Conservation (phyloP, 2,888 invertebrate species). For the Habroteleia sp. region DNA sequence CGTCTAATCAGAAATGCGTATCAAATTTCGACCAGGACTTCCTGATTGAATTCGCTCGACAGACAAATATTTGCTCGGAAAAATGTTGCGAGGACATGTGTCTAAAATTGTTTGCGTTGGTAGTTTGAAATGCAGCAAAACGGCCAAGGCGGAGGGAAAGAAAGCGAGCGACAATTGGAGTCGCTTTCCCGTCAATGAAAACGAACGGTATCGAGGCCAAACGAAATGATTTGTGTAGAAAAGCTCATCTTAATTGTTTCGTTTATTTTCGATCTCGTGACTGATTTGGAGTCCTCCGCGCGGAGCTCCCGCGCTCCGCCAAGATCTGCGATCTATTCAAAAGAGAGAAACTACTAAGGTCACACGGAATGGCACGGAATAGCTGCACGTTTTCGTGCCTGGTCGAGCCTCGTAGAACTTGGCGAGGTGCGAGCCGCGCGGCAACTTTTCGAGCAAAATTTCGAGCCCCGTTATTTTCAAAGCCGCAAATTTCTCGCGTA, state of each 20-base stretch:
- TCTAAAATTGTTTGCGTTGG: too few relatives aligned
- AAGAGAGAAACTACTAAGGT: slow-evolving; percentile 66
- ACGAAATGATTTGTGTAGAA: slow-evolving; percentile 48
- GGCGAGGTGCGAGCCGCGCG: slow-evolving; percentile 47
- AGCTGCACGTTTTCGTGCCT: slow-evolving; percentile 65
- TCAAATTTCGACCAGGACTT: too few relatives aligned
- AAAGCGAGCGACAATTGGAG: slow-evolving; percentile 10
- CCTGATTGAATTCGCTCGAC: too few relatives aligned
- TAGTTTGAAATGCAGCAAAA: too few relatives aligned
- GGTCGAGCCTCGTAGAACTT: slow-evolving; percentile 58
- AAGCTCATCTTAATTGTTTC: slow-evolving; percentile 64
- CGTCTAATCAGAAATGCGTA: too few relatives aligned
- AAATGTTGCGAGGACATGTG: too few relatives aligned
- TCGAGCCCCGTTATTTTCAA: slow-evolving; percentile 55
- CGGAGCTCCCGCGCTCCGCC: slow-evolving; percentile 61
- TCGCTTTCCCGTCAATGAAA: slow-evolving; percentile 41
- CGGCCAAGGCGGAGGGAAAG: too few relatives aligned
- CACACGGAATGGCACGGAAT: slow-evolving; percentile 65
- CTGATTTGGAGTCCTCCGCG: slow-evolving; percentile 59
- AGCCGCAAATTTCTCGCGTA: slow-evolving; percentile 54
- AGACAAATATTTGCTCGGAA: too few relatives aligned
- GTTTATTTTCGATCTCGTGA: slow-evolving; percentile 65
- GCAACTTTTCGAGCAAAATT: slow-evolving; percentile 59
- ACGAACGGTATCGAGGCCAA: slow-evolving; percentile 35
- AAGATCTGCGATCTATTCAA: slow-evolving; percentile 65